These are phyloP conservation scores for Lycopodina hypogea DNA, from an alignment of 37 sponge, comb jelly and placozoan species.

Conservation along the genomic window DNA sequence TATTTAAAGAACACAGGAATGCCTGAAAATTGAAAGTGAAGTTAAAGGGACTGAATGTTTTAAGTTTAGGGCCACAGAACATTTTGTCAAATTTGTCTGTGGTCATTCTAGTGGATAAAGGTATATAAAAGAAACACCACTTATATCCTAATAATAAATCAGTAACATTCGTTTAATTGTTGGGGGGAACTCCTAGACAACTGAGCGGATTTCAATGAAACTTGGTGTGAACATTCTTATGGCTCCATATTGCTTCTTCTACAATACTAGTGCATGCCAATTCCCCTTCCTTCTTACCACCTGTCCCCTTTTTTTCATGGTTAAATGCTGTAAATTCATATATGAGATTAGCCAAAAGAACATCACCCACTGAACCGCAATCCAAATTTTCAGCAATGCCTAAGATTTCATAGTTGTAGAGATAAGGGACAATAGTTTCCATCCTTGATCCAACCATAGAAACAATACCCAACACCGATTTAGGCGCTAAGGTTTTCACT, in stretches of 20 bases:
- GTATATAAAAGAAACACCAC: too few relatives aligned
- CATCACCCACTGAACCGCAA: slow-evolving; percentile 46
- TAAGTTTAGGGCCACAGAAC: too few relatives aligned
- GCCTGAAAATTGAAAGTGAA: too few relatives aligned
- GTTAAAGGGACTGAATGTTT: too few relatives aligned
- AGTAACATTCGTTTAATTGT: too few relatives aligned
- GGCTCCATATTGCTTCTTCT: slow-evolving; percentile 52
- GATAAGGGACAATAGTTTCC: slow-evolving; percentile 61
- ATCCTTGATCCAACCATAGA: slow-evolving; percentile 29
- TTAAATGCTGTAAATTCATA: slow-evolving; percentile 77
- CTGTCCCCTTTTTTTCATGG: neutral
- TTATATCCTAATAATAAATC: too few relatives aligned
- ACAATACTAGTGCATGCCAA: slow-evolving; percentile 89
- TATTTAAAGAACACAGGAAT: too few relatives aligned
- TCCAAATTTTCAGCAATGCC: slow-evolving; percentile 42
- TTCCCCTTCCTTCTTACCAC: neutral
- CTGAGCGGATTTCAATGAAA: too few relatives aligned
- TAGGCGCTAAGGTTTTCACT: slow-evolving; percentile 51
- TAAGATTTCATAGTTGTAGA: slow-evolving; percentile 64
- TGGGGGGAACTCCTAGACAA: too few relatives aligned
- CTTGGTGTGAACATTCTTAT: too few relatives aligned
- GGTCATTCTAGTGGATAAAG: too few relatives aligned
- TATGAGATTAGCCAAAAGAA: slow-evolving; percentile 57
- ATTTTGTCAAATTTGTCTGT: too few relatives aligned
- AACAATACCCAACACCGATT: slow-evolving; percentile 36